Base-by-base conservation (phyloP, 2,888 invertebrate genomes). In the Schizotus pectinicornis region DNA sequence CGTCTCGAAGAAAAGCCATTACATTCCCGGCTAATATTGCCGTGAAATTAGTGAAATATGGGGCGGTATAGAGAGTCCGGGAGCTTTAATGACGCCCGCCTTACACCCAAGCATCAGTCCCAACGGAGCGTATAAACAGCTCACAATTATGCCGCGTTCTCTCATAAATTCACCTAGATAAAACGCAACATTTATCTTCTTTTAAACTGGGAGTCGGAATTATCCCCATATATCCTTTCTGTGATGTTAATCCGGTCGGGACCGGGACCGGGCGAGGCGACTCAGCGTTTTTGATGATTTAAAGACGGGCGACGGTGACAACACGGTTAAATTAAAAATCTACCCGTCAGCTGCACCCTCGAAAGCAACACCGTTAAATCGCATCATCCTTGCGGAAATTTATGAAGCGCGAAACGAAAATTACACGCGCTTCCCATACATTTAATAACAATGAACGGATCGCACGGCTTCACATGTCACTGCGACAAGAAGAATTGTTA, bases 181-280 rank as follows among this genome's bases (percentile, higher is more conserved):
- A 77, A 77, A 76, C 73, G 74, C 70, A 69, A 77, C 77, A 79
- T 79, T 78, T 76, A 79, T 79, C 79, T 78, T 79, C 77, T 77
- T 78, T 77, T 77, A 75, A 77, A 77, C 70, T 68, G 68, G 73
- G 70, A 70, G 67, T 65, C 71, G 71, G 71, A 74, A 76, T 76
- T 75, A 74, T 76, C 74, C 74, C 73, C 76, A 75, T 76, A 77
- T 76, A 76, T 76, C 73, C 75, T 74, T 72, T 71, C 72, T 69
- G 74, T 69, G 76, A 76, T 77, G 76, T 76, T 77, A 77, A 76
- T 77, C 76, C 75, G 68, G 73, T 71, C 64, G 64, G 71, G 61
- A 60, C 60, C 63, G 60, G 60, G 61, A 54, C 65, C 54, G 63
- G 63, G 64, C 54, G 54, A 54, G 36, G 52, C 69, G 62, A 70